A percentile compares a stretch with the other conserved stretches of the same genome.
phyloP scores from a whole-genome alignment of 2,797 vertebrate genomes.

The Acanthurus tractus region DNA sequence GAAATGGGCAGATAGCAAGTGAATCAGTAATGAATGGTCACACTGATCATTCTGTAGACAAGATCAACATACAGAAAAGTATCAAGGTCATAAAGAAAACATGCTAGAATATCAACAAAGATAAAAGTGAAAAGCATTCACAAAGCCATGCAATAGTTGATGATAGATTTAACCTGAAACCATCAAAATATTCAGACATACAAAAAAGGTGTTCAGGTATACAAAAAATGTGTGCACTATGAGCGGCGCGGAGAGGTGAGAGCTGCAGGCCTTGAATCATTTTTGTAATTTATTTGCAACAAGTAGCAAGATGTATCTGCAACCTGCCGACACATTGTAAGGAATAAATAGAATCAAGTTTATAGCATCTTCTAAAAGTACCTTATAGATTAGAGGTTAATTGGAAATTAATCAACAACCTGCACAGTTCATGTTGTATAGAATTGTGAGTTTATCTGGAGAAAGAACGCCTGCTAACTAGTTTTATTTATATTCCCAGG shows the following conservation, averaged over 20 bases:
- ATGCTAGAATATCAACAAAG: too few relatives aligned
- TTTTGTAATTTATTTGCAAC: not conserved
- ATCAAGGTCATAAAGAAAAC: too few relatives aligned
- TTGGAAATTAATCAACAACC: not conserved
- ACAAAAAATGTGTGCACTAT: not conserved
- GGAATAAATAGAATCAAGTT: not conserved
- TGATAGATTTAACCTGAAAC: too few relatives aligned
- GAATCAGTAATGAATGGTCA: too few relatives aligned
- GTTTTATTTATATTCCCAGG: not conserved
- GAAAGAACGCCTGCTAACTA: not conserved
- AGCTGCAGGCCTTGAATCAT: not conserved
- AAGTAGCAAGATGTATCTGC: not conserved
- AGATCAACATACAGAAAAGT: too few relatives aligned
- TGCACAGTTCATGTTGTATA: not conserved
- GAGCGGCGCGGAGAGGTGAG: not conserved
- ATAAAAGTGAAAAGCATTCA: too few relatives aligned
- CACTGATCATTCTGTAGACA: too few relatives aligned
- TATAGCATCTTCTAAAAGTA: not conserved
- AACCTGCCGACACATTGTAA: not conserved
- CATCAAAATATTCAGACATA: too few relatives aligned
- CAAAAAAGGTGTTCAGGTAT: too few relatives aligned
- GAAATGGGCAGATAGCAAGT: too few relatives aligned
- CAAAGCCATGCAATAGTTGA: too few relatives aligned
- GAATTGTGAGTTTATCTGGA: not conserved
- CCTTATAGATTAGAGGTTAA: not conserved